Evolutionary conservation across 2,113 vertebrate species (phyloP), one percentile per base, ranked within the genome.

Genomic region (Petrocephalus zakoni): DNA sequence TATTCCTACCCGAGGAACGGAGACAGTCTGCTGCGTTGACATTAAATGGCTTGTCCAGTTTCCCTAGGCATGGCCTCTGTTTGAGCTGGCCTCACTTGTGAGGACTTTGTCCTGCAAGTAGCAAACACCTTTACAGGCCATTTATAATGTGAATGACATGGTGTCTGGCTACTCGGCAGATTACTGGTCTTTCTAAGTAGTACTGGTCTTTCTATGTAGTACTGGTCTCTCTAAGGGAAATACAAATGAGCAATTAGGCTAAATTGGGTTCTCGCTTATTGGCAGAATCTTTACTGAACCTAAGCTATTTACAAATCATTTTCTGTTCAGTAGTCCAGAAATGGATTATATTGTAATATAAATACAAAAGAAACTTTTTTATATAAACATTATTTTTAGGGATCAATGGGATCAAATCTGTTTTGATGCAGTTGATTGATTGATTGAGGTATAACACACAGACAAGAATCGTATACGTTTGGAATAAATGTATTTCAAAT

Each of bases 91-190:
- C 91, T 53, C 84, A 89, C 89, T 90, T 93, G 91, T 91, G 85
- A 93, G 88, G 91, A 90, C 88, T 89, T 93, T 90, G 85, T 89
- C 90, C 90, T 96, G 92, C 90, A 95, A 96, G 96, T 95, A 96
- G 93, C 90, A 82, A 90, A 92, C 89, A 91, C 90, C 93, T 97
- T 96, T 95, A 95, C 95, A 96, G 94, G 88, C 92, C 93, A 94
- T 96, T 97, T 95, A 93, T 93, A 91, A 55, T 87, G 83, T 95
- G 96, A 95, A 93, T 96, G 96, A 97, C 96, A 94, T 94, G 94
- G 94, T 93, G 90, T 96, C 88, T 94, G 92, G 93, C 94, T 94
- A 94, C 94, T 97, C 96, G 96, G 91, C 93, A 94, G 93, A 94
- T 93, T 93, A 93, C 87, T 90, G 92, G 92, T 90, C 90, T 88